phyloP scores from a whole-genome alignment of 1,140 invertebrate species.

The Teleopsis dalmanni region DNA sequence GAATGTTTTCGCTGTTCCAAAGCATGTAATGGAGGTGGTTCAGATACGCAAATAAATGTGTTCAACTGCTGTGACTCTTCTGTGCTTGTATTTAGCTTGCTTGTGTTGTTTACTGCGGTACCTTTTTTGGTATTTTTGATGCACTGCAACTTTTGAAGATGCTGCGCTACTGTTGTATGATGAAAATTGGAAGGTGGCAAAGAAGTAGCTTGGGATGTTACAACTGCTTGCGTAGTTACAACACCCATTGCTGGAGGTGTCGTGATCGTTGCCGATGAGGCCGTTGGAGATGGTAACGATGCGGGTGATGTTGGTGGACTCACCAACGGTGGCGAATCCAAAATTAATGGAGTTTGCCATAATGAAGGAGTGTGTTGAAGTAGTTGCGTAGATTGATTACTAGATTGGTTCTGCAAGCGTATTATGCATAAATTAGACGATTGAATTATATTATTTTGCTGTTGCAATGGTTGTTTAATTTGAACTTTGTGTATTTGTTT shows the following conservation, averaged over 20 bases:
- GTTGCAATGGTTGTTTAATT: slow-evolving; percentile 15
- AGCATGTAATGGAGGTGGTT: slow-evolving; percentile 3
- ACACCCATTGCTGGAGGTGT: slow-evolving; percentile 20
- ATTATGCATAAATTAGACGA: slow-evolving; percentile 36
- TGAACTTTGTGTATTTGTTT: slow-evolving; percentile 17
- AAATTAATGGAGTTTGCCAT: slow-evolving; percentile 38
- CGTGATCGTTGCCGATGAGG: background rate
- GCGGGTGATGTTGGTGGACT: slow-evolving; percentile 38
- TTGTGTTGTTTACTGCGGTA: background rate
- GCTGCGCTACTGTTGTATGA: slow-evolving; percentile 37
- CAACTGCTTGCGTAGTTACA: slow-evolving; percentile 13
- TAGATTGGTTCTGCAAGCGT: slow-evolving; percentile 32
- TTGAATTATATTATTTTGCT: slow-evolving; percentile 19
- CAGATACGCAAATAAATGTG: background rate
- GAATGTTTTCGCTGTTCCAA: slow-evolving; percentile 31
- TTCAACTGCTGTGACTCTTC: background rate
- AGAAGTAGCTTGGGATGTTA: slow-evolving; percentile 15
- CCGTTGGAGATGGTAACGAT: slow-evolving; percentile 30
- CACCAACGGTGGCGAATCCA: slow-evolving; percentile 23
- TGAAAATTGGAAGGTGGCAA: slow-evolving; percentile 40
- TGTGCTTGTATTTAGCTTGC: background rate
- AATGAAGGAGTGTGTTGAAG: slow-evolving; percentile 28
- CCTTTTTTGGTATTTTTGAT: slow-evolving; percentile 20
- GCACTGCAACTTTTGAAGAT: slow-evolving; percentile 37
- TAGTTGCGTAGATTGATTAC: slow-evolving; percentile 1